Base-by-base conservation (phyloP, 2,113 vertebrate species). In the Mus pahari region DNA sequence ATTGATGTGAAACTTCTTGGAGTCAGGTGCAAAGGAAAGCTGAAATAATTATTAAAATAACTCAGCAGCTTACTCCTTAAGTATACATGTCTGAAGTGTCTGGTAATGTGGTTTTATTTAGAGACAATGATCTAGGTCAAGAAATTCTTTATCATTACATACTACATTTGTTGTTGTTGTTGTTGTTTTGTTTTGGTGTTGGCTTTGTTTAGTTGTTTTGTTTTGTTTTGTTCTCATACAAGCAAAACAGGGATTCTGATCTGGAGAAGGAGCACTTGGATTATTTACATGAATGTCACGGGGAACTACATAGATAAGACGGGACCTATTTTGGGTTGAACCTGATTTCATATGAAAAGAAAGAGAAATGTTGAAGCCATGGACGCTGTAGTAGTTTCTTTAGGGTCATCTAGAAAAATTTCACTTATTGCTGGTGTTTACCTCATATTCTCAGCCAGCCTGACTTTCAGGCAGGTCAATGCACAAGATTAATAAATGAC, bases 31-130 rank as follows among this genome's bases (percentile, higher is more conserved):
- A 90, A 77, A 39, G 1, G 28, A 75, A 84, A 86, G 2, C 58
- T 86, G 36, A 73, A 82, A 89, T 91, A 92, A 91, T 91, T 62
- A 68, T 0, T 13, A n/a, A 92, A 78, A 79, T 71, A 71, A 86
- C 48, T 77, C 12, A 42, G 7, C 17, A n/a, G 91, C 8, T 48
- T 83, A 70, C 74, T 64, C 12, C 36, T 95, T 71, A 39, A 48
- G 11, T 5, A 70, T 83, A 97, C 92, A 53, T 84, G 7, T 58
- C 17, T 53, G 86, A 10, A 83, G 66, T 73, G 86, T 75, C 9
- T 39, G 0, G 62, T 94, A 42, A 58, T 73, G 87, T n/a, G 7
- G 36, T 55, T 97, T 83, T 92, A 90, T 12, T 75, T 88, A 39
- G 6, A 93, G 19, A 78, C 83, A 83, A 89, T 84, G 26, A 19